Evolutionary conservation across 2,113 vertebrate genomes (phyloP).

Genomic region (Chaetura pelagica): DNA sequence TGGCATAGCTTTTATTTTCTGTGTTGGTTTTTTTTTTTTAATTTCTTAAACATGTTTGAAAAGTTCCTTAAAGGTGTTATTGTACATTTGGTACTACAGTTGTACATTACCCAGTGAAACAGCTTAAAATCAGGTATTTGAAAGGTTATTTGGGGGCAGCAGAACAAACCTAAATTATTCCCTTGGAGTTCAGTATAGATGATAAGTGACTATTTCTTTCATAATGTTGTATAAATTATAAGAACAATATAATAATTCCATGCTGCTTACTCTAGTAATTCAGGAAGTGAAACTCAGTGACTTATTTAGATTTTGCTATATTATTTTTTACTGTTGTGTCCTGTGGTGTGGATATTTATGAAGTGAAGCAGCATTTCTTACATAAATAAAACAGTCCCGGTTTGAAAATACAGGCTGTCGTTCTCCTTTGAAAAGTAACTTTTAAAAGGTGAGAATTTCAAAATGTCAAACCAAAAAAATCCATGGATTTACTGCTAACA

Average conservation of each 20-base stretch:
- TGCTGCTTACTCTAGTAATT: background rate
- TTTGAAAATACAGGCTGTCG: background rate
- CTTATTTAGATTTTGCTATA: background rate
- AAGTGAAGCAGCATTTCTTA: background rate
- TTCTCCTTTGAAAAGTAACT: background rate
- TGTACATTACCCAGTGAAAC: background rate
- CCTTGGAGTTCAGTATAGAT: background rate
- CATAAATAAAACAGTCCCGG: background rate
- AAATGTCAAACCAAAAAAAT: background rate
- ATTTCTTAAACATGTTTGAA: background rate
- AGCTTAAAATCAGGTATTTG: background rate
- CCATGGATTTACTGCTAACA: background rate
- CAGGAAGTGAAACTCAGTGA: background rate
- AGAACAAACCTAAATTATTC: background rate
- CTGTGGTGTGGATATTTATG: background rate
- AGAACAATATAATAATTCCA: background rate
- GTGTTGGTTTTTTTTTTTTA: background rate
- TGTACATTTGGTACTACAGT: background rate
- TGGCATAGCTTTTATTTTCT: background rate
- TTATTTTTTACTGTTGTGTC: background rate
- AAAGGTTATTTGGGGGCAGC: background rate
- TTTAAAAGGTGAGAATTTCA: background rate
- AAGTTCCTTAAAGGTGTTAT: background rate
- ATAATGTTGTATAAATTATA: background rate
- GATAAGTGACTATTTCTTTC: background rate